phyloP scores from a whole-genome alignment of 2,113 vertebrate species.

The Dicentrarchus labrax region DNA sequence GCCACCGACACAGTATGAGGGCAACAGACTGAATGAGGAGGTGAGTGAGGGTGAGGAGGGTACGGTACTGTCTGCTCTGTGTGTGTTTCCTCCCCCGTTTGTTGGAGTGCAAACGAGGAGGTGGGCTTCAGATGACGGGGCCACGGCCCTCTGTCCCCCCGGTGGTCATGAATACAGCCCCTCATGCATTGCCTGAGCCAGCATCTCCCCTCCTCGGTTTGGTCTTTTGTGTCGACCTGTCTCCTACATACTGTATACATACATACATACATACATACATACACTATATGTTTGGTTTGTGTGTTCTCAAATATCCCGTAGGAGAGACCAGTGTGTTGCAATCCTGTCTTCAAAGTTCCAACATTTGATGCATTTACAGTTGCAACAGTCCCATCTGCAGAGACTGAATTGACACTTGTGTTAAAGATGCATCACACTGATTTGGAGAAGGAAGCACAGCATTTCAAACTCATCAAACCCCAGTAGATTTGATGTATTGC shows the following conservation, averaged over 20 bases:
- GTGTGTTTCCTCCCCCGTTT: slow-evolving; percentile 72
- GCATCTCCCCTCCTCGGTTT: slow-evolving; percentile 75
- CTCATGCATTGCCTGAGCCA: slow-evolving; percentile 70
- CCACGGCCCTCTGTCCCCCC: slow-evolving; percentile 50
- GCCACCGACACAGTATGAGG: slow-evolving; percentile 83
- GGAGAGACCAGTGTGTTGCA: slow-evolving; percentile 62
- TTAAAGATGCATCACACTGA: slow-evolving; percentile 75
- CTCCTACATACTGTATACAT: slow-evolving; percentile 51
- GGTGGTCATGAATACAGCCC: slow-evolving; percentile 56
- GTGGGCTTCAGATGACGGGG: slow-evolving; percentile 64
- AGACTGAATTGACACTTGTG: slow-evolving; percentile 62
- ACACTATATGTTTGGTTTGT: slow-evolving; percentile 63
- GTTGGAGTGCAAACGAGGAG: slow-evolving; percentile 76
- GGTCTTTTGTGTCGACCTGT: slow-evolving; percentile 69
- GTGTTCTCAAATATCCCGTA: slow-evolving; percentile 54
- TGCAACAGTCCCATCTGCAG: slow-evolving; percentile 53
- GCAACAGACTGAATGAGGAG: slow-evolving; percentile 84
- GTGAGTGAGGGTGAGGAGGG: slow-evolving; percentile 82
- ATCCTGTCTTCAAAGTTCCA: slow-evolving; percentile 72
- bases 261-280: slow-evolving; percentile 27
- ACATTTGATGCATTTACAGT: slow-evolving; percentile 72
- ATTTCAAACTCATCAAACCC: slow-evolving; percentile 68
- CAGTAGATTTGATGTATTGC: slow-evolving; percentile 55
- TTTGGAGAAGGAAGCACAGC: slow-evolving; percentile 75
- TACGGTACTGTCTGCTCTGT: slow-evolving; percentile 63